Conservation (phyloP, 2,888 invertebrate species). For the Mimumesa dahlbomi region DNA sequence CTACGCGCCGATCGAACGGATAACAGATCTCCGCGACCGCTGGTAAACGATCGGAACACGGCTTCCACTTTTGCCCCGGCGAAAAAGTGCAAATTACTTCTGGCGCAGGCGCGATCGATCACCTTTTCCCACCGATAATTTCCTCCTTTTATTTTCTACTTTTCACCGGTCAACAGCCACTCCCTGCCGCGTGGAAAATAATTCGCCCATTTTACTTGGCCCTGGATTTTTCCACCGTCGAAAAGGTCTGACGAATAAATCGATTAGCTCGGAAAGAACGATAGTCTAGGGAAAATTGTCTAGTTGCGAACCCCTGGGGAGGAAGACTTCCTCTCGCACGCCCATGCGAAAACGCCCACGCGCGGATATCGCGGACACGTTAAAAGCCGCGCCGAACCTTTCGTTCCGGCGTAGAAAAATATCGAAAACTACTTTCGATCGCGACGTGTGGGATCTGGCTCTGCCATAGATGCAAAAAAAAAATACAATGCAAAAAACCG, state of each 20-base stretch:
- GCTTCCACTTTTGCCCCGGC: slow-evolving; percentile 28
- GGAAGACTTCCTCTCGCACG: slow-evolving; percentile 54
- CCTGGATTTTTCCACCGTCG: too few species aligned
- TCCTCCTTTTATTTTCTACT: too few species aligned
- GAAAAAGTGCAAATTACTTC: too few species aligned
- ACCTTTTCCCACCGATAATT: too few species aligned
- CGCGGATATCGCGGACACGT: slow-evolving; percentile 41
- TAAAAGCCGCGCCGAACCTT: slow-evolving; percentile 41
- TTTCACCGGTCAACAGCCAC: too few species aligned
- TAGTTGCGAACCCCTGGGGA: slow-evolving; percentile 1
- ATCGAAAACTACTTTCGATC: slow-evolving; percentile 44
- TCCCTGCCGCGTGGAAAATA: too few species aligned
- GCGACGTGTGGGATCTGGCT: slow-evolving; percentile 40
- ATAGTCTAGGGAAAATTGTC: too few species aligned
- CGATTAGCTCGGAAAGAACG: too few species aligned
- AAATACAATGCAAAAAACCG: background rate
- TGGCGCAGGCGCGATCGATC: too few species aligned
- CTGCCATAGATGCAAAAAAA: slow-evolving; percentile 1
- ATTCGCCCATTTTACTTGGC: too few species aligned
- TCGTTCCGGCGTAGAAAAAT: slow-evolving; percentile 34
- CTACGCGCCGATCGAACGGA: slow-evolving; percentile 52
- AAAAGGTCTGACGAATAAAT: too few species aligned
- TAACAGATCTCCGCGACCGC: slow-evolving; percentile 47
- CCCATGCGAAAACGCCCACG: slow-evolving; percentile 48
- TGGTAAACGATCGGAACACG: slow-evolving; percentile 38